Conservation (phyloP, 2,797 vertebrate species). For the Peromyscus attwateri region DNA sequence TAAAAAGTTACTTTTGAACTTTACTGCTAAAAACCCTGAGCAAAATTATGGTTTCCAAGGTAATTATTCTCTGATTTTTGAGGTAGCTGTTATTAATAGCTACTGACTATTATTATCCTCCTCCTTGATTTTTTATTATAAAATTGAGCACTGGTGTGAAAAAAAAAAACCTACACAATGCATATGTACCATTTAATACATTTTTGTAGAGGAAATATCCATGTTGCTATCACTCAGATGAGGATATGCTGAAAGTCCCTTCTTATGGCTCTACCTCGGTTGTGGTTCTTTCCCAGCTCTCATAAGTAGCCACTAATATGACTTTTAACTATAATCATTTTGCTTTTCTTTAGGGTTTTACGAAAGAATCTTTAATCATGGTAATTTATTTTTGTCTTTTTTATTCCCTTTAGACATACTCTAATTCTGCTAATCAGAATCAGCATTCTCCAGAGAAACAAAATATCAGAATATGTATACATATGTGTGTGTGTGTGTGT, state of each 20-base stretch:
- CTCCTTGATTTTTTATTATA: conserved; percentile 52
- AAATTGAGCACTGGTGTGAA: not conserved
- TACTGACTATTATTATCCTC: conserved; percentile 5
- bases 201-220: not conserved
- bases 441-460: not conserved
- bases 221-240: not conserved
- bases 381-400: not conserved
- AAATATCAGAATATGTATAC: not conserved
- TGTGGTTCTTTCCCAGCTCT: not conserved
- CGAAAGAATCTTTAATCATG: not conserved
- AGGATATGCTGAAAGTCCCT: not conserved
- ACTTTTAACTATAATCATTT: not conserved
- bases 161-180: not conserved
- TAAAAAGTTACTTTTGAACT: conserved; percentile 67
- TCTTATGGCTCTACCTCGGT: not conserved
- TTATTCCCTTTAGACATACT: not conserved
- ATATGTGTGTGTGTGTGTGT: not conserved
- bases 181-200: not conserved
- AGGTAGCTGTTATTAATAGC: conserved; percentile 59
- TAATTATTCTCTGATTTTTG: conserved; percentile 61
- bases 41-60: conserved; percentile 61
- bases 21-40: conserved; percentile 34
- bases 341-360: not conserved
- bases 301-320: not conserved
- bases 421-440: not conserved